These are phyloP conservation scores for Stenchaetothrips biformis DNA, from an alignment of 2,888 invertebrate species.

Conservation along the genomic window DNA sequence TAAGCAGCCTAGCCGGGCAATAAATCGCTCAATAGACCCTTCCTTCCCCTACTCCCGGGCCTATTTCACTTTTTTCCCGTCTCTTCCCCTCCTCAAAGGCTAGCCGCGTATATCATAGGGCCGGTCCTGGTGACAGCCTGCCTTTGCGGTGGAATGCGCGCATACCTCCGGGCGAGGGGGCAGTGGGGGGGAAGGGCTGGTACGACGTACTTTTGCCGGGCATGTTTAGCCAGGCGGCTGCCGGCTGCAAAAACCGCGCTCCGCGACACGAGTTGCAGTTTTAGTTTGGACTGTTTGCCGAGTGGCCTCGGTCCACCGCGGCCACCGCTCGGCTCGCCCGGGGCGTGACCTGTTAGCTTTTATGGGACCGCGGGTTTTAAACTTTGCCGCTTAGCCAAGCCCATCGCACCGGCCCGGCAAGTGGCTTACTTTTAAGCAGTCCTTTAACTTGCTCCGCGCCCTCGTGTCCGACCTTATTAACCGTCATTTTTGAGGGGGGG, in stretches of 20 bases:
- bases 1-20: background rate
- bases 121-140: slow-evolving; percentile 4
- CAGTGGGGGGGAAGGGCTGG: background rate
- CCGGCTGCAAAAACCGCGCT: background rate
- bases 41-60: background rate
- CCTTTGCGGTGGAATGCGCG: background rate
- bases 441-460: too few species aligned
- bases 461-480: too few species aligned
- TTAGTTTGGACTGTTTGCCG: background rate
- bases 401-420: background rate
- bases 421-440: background rate
- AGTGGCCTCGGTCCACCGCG: background rate
- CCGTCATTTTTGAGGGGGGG: background rate
- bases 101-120: slow-evolving; percentile 1
- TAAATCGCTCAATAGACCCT: slow-evolving; percentile 7
- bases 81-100: background rate
- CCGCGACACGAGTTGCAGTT: background rate
- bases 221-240: background rate
- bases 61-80: background rate
- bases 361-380: background rate
- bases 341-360: slow-evolving; percentile 7
- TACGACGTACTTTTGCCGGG: background rate
- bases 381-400: background rate
- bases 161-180: background rate
- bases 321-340: background rate